These are phyloP conservation scores for Physocephala rufipes DNA, from an alignment of 2,888 invertebrate species.

Conservation along the genomic window DNA sequence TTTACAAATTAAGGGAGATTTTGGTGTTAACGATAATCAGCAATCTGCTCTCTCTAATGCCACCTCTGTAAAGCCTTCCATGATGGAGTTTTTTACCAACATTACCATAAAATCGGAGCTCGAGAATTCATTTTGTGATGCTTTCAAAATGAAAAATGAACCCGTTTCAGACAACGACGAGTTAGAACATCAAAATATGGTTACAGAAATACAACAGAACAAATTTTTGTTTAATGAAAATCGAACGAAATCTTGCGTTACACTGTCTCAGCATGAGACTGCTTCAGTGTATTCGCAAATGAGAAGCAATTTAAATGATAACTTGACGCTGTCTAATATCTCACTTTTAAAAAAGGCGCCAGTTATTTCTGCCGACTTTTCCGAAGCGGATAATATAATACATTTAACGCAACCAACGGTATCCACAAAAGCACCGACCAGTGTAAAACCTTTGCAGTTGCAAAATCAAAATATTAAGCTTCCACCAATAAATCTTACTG, in stretches of 20 bases:
- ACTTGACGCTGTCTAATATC: not conserved
- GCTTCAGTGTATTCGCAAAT: not conserved
- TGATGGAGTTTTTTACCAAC: not conserved
- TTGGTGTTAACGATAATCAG: conserved; percentile 28
- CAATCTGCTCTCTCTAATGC: conserved; percentile 9
- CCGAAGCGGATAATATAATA: conserved; percentile 1
- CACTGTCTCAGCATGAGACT: not conserved
- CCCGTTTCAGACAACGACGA: not conserved
- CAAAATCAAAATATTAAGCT: conserved; percentile 28
- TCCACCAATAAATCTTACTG: conserved; percentile 38
- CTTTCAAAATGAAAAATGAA: conserved; percentile 23
- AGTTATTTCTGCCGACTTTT: not conserved
- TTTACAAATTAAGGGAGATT: conserved; percentile 47
- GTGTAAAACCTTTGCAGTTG: conserved; percentile 25
- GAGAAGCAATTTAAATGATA: not conserved
- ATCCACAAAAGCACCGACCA: not conserved
- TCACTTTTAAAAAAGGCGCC: not conserved
- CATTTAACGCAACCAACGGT: not conserved
- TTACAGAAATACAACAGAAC: not conserved
- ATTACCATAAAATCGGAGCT: not conserved
- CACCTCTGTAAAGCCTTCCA: too few species aligned
- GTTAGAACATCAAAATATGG: not conserved
- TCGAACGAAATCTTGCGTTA: not conserved
- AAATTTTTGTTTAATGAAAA: not conserved
- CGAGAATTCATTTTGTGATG: not conserved